Evolutionary conservation across 2,113 vertebrate genomes (phyloP), one percentile per base, ranked within the genome.

Genomic region (Porphyrio hochstetteri): DNA sequence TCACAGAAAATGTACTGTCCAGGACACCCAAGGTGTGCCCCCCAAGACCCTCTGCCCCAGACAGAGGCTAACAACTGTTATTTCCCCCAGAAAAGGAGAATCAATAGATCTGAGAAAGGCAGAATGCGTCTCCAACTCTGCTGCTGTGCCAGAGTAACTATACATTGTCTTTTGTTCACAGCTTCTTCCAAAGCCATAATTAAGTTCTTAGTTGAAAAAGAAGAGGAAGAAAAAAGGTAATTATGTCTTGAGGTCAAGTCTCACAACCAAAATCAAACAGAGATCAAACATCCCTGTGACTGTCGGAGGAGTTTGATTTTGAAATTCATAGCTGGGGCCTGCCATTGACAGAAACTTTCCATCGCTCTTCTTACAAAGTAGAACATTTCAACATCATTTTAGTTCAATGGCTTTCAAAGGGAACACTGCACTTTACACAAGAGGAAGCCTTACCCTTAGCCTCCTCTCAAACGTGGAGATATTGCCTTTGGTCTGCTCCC

Each of bases 401-500:
- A 91, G 48, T 87, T 94, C 65, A 90, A 38, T 7, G n/a, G 44
- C 64, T 87, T 96, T 95, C 77, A 94, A 96, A 96, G 88, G 31
- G 65, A 96, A 86, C 57, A 24, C 53, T 80, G 61, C 59, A 92
- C 80, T 96, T 92, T 40, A 92, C 61, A 72, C 76, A 69, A 85
- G 77, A 94, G 87, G 93, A 91, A 96, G 61, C n/a, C 97, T 98
- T 98, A 99, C 99, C 99, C 99, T 98, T 77, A 99, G 98, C 78
- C 99, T 98, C 95, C 99, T 99, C 95, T 99, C 99, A 86, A 99
- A 99, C 2, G 99, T 98, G 42, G 99, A 99, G 97, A 99, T 97
- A 96, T 99, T 99, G 68, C 98, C 98, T 97, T 99, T 99, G 97
- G 98, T 99, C 97, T 99, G 99, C 90, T 99, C 99, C 82, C 99